Evolutionary conservation across 2,888 invertebrate genomes (phyloP).

Genomic region (Archips xylosteana): DNA sequence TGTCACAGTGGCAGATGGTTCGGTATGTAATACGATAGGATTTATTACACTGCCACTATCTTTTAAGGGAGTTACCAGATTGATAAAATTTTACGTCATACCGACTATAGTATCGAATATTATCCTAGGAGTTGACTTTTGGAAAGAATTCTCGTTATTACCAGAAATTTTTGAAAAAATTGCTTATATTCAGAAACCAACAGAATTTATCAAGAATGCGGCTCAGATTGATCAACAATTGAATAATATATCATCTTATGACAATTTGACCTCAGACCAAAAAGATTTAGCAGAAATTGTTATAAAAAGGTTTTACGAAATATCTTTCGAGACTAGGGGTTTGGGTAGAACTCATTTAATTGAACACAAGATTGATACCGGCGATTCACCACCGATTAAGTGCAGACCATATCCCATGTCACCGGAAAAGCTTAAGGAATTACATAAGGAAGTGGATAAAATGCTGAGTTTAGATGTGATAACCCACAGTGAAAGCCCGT

Average conservation of each 20-base stretch:
- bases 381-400: constrained; percentile 34
- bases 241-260: background rate
- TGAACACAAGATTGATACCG: constrained; percentile 48
- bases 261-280: constrained; percentile 9
- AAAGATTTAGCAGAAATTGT: constrained; percentile 35
- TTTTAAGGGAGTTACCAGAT: background rate
- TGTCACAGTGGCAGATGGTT: background rate
- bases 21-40: background rate
- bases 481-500: constrained; percentile 4
- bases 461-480: constrained; percentile 17
- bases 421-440: background rate
- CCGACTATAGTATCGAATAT: background rate
- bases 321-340: constrained; percentile 42
- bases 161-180: constrained; percentile 25
- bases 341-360: constrained; percentile 47
- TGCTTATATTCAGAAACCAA: background rate
- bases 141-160: constrained; percentile 12
- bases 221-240: constrained; percentile 1
- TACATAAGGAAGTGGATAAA: constrained; percentile 18
- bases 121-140: constrained; percentile 13
- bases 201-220: background rate
- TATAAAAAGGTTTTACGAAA: constrained; percentile 39
- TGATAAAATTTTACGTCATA: constrained; percentile 5
- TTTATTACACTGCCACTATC: background rate
- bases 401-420: constrained; percentile 5